phyloP scores from a whole-genome alignment of 1,140 invertebrate genomes.

The Thalassaphorura encarpata region DNA sequence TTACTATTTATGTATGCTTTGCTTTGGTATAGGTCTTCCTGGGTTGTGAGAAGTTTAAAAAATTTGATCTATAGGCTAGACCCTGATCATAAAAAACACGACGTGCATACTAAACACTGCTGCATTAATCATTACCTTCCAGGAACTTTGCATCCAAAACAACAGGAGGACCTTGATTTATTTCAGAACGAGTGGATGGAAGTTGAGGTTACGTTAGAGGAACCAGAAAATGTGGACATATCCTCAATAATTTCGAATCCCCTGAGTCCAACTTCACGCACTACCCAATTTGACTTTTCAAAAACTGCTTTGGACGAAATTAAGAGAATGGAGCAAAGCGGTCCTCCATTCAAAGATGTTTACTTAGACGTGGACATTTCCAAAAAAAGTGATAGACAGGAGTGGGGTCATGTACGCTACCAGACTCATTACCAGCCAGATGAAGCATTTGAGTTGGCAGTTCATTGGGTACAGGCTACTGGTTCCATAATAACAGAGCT shows the following conservation, averaged over 20 bases:
- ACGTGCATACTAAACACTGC: background rate
- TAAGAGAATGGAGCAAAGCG: constrained; percentile 39
- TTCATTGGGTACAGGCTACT: constrained; percentile 93
- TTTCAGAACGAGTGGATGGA: constrained; percentile 86
- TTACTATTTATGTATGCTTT: too few relatives aligned
- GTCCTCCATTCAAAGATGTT: constrained; percentile 61
- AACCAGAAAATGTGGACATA: background rate
- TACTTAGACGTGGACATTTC: constrained; percentile 78
- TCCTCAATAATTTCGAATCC: too few relatives aligned
- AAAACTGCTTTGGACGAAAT: too few relatives aligned
- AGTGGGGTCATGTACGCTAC: constrained; percentile 89
- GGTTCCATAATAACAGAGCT: constrained; percentile 85
- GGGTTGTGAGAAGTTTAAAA: background rate
- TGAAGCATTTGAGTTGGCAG: constrained; percentile 83
- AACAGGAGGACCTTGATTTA: constrained; percentile 57
- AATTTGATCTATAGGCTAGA: background rate
- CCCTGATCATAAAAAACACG: background rate
- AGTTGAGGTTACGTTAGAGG: constrained; percentile 51
- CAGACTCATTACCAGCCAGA: constrained; percentile 77
- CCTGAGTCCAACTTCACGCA: too few relatives aligned
- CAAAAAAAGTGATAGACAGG: constrained; percentile 77
- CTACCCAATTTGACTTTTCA: too few relatives aligned
- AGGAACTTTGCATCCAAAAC: constrained; percentile 50
- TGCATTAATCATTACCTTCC: constrained; percentile 9
- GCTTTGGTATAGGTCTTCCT: too few relatives aligned